A percentile compares a stretch with the other conserved stretches of the same genome.
These are phyloP conservation scores for Rhegmatorhina hoffmannsi DNA, from an alignment of 2,113 vertebrate genomes.

Conservation along the genomic window DNA sequence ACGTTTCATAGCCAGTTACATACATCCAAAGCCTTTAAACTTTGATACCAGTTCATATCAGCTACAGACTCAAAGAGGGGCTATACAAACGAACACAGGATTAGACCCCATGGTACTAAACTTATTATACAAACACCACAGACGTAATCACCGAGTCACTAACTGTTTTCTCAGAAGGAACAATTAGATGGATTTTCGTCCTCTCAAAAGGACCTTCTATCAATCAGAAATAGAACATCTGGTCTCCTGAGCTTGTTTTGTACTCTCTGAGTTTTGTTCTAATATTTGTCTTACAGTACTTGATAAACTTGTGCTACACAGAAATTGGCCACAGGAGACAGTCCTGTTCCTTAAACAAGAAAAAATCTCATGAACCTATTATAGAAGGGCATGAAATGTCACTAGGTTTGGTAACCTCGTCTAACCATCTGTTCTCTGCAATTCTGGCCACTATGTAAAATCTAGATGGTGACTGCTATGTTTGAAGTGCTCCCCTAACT, in stretches of 20 bases:
- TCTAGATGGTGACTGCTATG: background rate
- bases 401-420: background rate
- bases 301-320: background rate
- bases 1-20: background rate
- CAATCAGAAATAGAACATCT: background rate
- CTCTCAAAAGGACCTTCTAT: background rate
- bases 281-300: background rate
- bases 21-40: background rate
- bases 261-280: background rate
- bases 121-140: background rate
- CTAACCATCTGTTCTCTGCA: background rate
- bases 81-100: background rate
- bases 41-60: background rate
- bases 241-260: background rate
- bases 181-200: background rate
- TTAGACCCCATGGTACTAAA: background rate
- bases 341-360: background rate
- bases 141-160: background rate
- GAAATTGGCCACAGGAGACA: background rate
- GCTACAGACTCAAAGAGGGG: background rate
- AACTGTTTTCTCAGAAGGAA: slow-evolving; percentile 14
- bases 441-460: background rate
- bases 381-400: background rate
- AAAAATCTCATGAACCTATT: background rate
- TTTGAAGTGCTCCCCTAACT: background rate